Evolutionary conservation across 2,113 vertebrate genomes (phyloP).

Genomic region (Coturnix japonica): DNA sequence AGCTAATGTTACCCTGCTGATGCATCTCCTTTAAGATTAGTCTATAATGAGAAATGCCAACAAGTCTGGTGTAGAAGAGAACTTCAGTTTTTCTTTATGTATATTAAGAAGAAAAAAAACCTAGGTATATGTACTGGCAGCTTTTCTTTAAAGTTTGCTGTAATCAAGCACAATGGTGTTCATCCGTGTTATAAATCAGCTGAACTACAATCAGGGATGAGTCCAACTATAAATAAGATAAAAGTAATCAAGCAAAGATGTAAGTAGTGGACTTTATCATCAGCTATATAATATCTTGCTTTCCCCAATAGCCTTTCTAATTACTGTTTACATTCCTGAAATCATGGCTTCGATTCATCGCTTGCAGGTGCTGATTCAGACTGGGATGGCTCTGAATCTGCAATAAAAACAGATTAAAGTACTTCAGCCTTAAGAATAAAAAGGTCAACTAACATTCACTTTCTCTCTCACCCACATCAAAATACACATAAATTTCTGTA

Average conservation of each 20-base stretch:
- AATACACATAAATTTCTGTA: not conserved
- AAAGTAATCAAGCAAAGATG: not conserved
- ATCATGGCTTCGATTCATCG: not conserved
- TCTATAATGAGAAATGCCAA: not conserved
- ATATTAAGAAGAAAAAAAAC: not conserved
- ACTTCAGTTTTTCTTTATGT: not conserved
- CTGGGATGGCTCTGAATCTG: constrained; percentile 16
- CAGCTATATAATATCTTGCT: not conserved
- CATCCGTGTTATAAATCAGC: not conserved
- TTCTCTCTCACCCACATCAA: not conserved
- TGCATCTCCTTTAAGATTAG: not conserved
- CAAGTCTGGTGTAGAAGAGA: not conserved
- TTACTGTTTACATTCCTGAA: not conserved
- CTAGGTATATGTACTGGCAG: not conserved
- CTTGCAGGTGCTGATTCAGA: constrained; percentile 6
- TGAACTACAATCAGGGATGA: not conserved
- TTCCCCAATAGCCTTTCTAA: not conserved
- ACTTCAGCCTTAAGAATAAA: not conserved
- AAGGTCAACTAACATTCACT: not conserved
- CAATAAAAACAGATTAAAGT: not conserved
- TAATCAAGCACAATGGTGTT: not conserved
- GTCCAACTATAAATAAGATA: not conserved
- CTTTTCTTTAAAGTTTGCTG: not conserved
- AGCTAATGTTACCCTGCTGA: not conserved
- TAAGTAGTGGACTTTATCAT: not conserved